Base-by-base conservation (phyloP, 2,797 vertebrate species). In the Nyctibius grandis region DNA sequence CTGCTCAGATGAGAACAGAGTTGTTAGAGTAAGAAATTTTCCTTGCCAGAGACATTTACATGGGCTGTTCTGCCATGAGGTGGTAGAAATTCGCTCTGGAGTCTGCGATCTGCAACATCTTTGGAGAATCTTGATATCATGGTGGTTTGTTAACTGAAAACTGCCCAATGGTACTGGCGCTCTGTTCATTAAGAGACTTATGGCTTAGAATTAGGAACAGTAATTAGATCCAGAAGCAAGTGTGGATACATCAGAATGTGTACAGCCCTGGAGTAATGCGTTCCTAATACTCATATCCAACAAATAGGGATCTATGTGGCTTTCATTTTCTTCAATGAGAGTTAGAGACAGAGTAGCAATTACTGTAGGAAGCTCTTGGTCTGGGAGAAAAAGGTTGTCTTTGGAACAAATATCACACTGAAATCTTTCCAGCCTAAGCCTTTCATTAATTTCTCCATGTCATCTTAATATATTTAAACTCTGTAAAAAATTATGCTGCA, bases 381-480 rank as follows among this genome's bases (percentile, higher is more conserved):
- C 61, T 81, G 33, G 25, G 57, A 94, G 29, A 91, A 89, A 18
- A 65, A 33, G 38, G 13, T 85, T 91, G 56, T 59, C 81, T 88
- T 97, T 94, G 91, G n/a, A 95, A 68, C 85, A 93, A 91, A 63
- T 67, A 88, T 83, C 53, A 42, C 38, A 18, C 56, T 69, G 64
- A 94, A 92, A 95, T 91, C n/a, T 92, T 95, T 95, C 93, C 85
- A 92, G 74, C 48, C 72, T 89, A 74, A 96, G 29, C 64, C 84
- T 72, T 92, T 95, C 56, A 77, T 94, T 95, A 93, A 89, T 95
- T 93, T 93, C n/a, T 83, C 57, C 2, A 0, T 91, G 88, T 94
- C 77, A 78, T 91, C 65, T 68, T 89, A 88, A 88, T 82, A 34
- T 78, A 85, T 80, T 91, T 92, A 75, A 95, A 80, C 80, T 89